Evolutionary conservation across 2,113 vertebrate species (phyloP).

Genomic region (Orientallactaga bullata): DNA sequence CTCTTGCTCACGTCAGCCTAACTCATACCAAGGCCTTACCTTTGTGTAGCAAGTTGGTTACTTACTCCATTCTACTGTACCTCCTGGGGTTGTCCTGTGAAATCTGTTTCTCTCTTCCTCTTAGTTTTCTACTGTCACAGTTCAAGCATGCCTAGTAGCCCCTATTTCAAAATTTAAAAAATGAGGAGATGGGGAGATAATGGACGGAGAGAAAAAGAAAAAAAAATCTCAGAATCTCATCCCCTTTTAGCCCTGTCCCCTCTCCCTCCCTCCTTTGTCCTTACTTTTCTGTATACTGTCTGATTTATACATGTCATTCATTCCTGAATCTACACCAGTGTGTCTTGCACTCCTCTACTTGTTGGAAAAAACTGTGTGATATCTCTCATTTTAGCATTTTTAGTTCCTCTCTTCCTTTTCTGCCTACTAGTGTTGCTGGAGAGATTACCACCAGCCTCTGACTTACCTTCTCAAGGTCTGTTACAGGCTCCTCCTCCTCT

Average conservation of each 20-base stretch:
- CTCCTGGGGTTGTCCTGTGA: not conserved
- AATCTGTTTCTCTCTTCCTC: not conserved
- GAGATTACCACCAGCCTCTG: not conserved
- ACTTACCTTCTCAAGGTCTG: not conserved
- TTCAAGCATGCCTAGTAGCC: not conserved
- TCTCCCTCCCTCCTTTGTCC: not conserved
- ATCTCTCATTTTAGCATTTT: not conserved
- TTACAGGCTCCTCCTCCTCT: not conserved
- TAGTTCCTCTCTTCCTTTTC: not conserved
- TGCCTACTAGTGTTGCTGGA: not conserved
- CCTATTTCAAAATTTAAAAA: not conserved
- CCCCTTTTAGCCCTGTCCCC: not conserved
- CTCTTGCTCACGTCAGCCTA: not conserved
- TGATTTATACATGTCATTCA: not conserved
- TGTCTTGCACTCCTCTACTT: not conserved
- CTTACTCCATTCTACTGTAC: not conserved
- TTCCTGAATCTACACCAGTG: not conserved
- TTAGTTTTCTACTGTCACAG: not conserved
- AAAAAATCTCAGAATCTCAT: not conserved
- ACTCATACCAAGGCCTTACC: not conserved
- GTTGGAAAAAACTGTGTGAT: not conserved
- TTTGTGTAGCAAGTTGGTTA: not conserved
- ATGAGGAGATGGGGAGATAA: not conserved
- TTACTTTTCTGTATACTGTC: not conserved
- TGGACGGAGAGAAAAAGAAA: not conserved